phyloP scores from a whole-genome alignment of 1,140 invertebrate species.

The Babylonia areolata region DNA sequence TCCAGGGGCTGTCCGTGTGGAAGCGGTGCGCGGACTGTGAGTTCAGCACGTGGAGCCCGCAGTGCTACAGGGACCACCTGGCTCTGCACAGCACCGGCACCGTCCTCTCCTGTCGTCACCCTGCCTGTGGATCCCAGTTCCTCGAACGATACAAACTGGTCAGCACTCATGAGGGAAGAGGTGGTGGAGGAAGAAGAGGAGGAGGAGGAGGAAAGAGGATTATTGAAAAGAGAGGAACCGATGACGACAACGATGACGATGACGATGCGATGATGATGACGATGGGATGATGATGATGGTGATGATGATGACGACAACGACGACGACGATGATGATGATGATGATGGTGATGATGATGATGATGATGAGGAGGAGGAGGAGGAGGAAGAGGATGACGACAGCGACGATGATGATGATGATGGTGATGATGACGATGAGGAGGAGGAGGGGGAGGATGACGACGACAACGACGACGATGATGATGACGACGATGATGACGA shows the following conservation, averaged over 20 bases:
- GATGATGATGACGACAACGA: slow-evolving; percentile 6
- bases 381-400: background rate
- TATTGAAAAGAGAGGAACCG: no score
- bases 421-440: background rate
- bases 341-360: slow-evolving; percentile 8
- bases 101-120: background rate
- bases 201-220: no score
- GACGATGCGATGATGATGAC: no score
- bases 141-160: slow-evolving; percentile 29
- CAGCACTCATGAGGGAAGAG: no score
- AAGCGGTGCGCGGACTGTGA: slow-evolving; percentile 6
- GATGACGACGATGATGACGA: background rate
- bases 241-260: no score
- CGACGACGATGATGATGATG: slow-evolving; percentile 11
- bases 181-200: no score
- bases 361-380: background rate
- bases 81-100: background rate
- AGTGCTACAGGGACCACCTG: slow-evolving; percentile 6
- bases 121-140: slow-evolving; percentile 23
- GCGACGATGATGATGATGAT: background rate
- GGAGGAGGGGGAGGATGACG: no score
- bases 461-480: background rate
- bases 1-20: background rate
- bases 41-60: background rate
- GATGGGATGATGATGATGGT: no score